Conservation (phyloP, 1,140 invertebrate genomes). For the Eciton burchellii region DNA sequence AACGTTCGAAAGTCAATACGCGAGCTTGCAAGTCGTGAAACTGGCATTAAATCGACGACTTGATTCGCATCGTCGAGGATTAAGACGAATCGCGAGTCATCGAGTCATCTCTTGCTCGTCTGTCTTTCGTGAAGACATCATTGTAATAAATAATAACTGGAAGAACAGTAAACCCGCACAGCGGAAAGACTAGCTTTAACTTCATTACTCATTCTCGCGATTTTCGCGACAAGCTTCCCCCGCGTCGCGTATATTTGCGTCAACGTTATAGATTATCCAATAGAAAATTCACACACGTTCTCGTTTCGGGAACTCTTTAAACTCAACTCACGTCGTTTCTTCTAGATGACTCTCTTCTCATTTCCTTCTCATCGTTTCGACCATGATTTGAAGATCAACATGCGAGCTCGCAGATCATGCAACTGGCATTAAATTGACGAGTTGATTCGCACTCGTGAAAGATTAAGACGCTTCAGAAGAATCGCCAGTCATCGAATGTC, state of each 20-base stretch:
- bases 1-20: background rate
- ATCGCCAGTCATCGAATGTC: conserved; percentile 13
- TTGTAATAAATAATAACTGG: background rate
- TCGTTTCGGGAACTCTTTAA: too few species aligned
- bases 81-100: conserved; percentile 7
- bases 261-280: background rate
- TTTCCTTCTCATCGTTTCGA: background rate
- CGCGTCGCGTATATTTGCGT: background rate
- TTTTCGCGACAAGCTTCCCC: background rate
- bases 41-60: background rate
- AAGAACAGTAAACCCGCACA: background rate
- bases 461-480: background rate
- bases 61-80: background rate
- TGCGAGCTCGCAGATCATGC: background rate
- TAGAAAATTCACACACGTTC: background rate
- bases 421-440: conserved; percentile 4
- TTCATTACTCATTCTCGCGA: background rate
- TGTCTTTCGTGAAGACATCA: background rate
- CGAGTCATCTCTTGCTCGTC: background rate
- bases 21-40: conserved; percentile 3
- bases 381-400: background rate
- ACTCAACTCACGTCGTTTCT: background rate
- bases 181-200: background rate
- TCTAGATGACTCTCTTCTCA: background rate
- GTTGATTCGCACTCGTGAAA: background rate